Evolutionary conservation across 92 coral and sea anemone species (phyloP).

Genomic region (Palythoa grandis): DNA sequence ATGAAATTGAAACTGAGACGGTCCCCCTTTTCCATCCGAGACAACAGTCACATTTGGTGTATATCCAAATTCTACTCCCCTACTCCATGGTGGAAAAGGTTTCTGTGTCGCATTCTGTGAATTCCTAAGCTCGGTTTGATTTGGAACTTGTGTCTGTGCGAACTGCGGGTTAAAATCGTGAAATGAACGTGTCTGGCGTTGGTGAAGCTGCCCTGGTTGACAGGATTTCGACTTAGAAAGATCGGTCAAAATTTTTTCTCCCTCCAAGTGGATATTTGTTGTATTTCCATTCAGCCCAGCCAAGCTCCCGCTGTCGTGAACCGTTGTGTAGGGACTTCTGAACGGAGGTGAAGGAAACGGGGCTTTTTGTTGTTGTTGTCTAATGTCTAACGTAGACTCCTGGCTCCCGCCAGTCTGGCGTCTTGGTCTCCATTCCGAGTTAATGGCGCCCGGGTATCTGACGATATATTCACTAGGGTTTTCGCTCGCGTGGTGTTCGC

Average conservation of each 20-base stretch:
- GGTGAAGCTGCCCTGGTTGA: conserved; percentile 11
- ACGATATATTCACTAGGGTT: conserved; percentile 28
- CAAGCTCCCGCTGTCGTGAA: conserved; percentile 44
- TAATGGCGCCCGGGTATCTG: conserved; percentile 36
- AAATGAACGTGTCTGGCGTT: conserved; percentile 7
- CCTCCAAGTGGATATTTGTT: conserved; percentile 8
- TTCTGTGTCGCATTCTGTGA: conserved; percentile 28
- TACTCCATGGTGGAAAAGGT: conserved; percentile 56
- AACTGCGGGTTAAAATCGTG: conserved; percentile 28
- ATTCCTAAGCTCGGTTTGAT: conserved; percentile 33
- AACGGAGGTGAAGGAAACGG: conserved; percentile 40
- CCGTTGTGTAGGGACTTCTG: conserved; percentile 39
- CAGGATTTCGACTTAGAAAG: conserved; percentile 13
- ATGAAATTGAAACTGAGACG: conserved; percentile 61
- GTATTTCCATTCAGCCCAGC: conserved; percentile 28
- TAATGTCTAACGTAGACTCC: conserved; percentile 39
- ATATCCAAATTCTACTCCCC: conserved; percentile 57
- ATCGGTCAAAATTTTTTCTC: conserved; percentile 22
- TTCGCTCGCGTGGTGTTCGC: conserved; percentile 58
- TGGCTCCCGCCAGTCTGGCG: conserved; percentile 52
- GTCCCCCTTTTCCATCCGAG: conserved; percentile 79
- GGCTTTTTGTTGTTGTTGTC: conserved; percentile 44
- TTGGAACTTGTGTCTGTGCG: conserved; percentile 25
- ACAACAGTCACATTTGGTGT: conserved; percentile 89
- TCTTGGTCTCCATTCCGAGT: conserved; percentile 29